Evolutionary conservation across 2,113 vertebrate genomes (phyloP).

Genomic region (Hydrochoerus hydrochaeris): DNA sequence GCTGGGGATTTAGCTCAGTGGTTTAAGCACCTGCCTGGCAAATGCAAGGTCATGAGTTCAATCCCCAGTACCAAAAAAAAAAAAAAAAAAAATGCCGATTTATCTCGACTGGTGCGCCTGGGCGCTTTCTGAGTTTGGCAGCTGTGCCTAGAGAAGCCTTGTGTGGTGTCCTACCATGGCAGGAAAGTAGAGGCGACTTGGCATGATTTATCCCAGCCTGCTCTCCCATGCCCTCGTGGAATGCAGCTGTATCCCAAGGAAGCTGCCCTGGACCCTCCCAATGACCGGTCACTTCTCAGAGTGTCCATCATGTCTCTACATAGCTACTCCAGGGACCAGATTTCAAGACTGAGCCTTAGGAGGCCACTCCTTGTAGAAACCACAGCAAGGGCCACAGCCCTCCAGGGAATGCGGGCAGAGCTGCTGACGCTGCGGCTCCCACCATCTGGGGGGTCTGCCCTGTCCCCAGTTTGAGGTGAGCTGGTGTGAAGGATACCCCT

Average conservation of each 20-base stretch:
- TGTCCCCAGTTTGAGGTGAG: too few species aligned
- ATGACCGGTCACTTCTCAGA: background rate
- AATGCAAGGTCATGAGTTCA: too few species aligned
- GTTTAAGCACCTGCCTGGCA: too few species aligned
- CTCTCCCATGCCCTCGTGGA: background rate
- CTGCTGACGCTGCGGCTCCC: too few species aligned
- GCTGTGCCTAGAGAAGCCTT: background rate
- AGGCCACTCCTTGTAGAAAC: background rate
- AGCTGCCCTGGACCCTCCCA: background rate
- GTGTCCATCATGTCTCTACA: too few species aligned
- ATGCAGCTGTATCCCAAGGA: background rate
- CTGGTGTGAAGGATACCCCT: background rate
- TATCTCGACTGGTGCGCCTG: background rate
- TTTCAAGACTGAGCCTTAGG: background rate
- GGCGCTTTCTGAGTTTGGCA: background rate
- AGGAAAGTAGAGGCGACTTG: background rate
- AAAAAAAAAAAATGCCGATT: too few species aligned
- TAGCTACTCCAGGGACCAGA: background rate
- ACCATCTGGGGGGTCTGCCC: accelerated
- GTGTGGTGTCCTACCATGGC: background rate
- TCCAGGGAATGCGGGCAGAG: background rate
- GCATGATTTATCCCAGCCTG: background rate
- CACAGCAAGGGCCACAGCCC: too few species aligned
- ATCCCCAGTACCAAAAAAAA: too few species aligned
- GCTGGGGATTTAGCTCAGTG: too few species aligned